Conservation (phyloP, 1,140 invertebrate genomes). For the Trachelipus rathkii region DNA sequence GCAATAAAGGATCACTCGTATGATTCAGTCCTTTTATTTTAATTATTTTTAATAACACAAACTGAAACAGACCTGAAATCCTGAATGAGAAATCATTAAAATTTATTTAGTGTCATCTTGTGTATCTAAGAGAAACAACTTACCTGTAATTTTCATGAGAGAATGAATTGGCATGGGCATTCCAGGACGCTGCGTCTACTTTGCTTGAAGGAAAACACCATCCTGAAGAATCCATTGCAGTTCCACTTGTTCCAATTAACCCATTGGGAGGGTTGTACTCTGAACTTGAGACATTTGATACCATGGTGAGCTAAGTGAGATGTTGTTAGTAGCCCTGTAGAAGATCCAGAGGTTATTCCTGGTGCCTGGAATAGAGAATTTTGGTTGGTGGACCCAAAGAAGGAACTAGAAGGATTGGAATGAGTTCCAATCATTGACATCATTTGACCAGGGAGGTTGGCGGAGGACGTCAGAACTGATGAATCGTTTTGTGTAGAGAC, state of each 20-base stretch:
- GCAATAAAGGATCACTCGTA: too few relatives aligned
- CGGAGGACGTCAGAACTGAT: background rate
- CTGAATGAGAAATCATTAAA: too few relatives aligned
- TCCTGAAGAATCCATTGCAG: background rate
- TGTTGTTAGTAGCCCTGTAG: background rate
- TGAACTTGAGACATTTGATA: background rate
- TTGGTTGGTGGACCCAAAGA: background rate
- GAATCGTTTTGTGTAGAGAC: background rate
- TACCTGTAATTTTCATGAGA: conserved; percentile 1
- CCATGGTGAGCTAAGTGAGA: background rate
- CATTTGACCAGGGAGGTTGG: background rate
- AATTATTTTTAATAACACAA: too few relatives aligned
- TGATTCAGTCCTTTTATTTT: too few relatives aligned
- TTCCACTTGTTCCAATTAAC: background rate
- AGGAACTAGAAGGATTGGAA: background rate
- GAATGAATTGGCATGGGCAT: background rate
- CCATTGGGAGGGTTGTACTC: background rate
- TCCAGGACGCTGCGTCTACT: background rate
- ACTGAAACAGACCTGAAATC: background rate
- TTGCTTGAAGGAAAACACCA: background rate
- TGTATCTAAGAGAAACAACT: background rate
- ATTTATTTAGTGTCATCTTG: too few relatives aligned
- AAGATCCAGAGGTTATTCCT: background rate
- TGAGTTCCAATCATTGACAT: background rate
- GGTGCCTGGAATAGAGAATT: background rate